These are phyloP conservation scores for Heliocidaris tuberculata DNA, from an alignment of 35 echinoderm and acorn worm species.

Conservation along the genomic window DNA sequence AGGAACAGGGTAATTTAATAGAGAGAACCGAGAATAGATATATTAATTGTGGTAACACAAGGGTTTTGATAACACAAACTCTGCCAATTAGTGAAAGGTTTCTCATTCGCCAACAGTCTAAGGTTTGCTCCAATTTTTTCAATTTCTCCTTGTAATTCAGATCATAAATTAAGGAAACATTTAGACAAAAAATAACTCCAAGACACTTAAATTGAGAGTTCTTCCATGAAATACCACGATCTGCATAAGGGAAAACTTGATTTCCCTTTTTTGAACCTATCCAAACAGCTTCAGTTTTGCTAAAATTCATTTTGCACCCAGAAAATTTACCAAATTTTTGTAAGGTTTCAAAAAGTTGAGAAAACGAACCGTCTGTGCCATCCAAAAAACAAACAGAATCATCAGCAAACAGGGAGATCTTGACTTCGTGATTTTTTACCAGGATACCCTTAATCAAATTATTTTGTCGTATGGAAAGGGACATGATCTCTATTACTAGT, in stretches of 20 bases:
- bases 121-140: slow-evolving; percentile 22
- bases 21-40: no score
- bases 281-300: slow-evolving; percentile 33
- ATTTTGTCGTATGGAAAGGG: slow-evolving; percentile 21
- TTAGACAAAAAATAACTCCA: slow-evolving; percentile 17
- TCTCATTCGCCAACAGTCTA: slow-evolving; percentile 23
- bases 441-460: slow-evolving; percentile 37
- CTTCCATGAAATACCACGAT: neutral
- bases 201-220: slow-evolving; percentile 25
- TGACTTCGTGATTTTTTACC: slow-evolving; percentile 30
- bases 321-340: slow-evolving; percentile 24
- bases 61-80: slow-evolving; percentile 33
- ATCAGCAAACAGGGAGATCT: slow-evolving; percentile 46
- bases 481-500: neutral
- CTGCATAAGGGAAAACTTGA: neutral
- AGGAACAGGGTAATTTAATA: no score
- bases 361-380: slow-evolving; percentile 37
- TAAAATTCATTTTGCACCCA: slow-evolving; percentile 26
- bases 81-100: slow-evolving; percentile 27
- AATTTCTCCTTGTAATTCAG: slow-evolving; percentile 40
- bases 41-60: neutral
- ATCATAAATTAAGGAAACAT: slow-evolving; percentile 15
- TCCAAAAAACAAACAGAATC: slow-evolving; percentile 44
- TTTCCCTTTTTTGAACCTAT: slow-evolving; percentile 35
- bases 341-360: slow-evolving; percentile 43